Evolutionary conservation across 2,797 vertebrate species (phyloP).

Genomic region (Malurus leucopterus): DNA sequence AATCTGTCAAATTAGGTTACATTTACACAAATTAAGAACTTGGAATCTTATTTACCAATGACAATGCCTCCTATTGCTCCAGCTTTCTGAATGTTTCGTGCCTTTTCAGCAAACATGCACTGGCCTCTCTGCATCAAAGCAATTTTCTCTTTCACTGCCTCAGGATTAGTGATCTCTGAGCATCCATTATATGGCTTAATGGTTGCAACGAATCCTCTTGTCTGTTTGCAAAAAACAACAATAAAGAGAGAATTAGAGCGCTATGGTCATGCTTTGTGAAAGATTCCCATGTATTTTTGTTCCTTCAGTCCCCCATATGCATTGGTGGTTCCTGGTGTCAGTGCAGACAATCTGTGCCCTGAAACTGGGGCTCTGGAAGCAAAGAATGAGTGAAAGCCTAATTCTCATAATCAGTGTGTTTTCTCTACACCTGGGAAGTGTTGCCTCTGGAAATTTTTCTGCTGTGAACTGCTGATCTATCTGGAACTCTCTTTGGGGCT

Average conservation of each 20-base stretch:
- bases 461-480: not conserved
- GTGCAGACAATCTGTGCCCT: not conserved
- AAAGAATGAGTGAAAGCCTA: not conserved
- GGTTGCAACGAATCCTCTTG: conserved; percentile 89
- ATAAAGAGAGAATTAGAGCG: not conserved
- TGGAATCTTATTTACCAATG: conserved; percentile 80
- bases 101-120: conserved; percentile 99
- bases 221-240: conserved; percentile 68
- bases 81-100: conserved; percentile 92
- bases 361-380: not conserved
- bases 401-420: not conserved
- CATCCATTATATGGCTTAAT: conserved; percentile 95
- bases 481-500: not conserved
- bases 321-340: not conserved
- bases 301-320: not conserved
- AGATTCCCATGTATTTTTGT: not conserved
- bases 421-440: not conserved
- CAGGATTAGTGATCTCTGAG: conserved; percentile 85
- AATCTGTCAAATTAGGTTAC: not conserved
- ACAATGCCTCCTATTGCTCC: conserved; percentile 96
- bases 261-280: not conserved
- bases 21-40: not conserved
- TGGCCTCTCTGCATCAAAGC: conserved; percentile 94
- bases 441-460: not conserved
- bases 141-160: conserved; percentile 88